phyloP scores from a whole-genome alignment of 2,888 invertebrate genomes.

The Eustalomyia histrio region DNA sequence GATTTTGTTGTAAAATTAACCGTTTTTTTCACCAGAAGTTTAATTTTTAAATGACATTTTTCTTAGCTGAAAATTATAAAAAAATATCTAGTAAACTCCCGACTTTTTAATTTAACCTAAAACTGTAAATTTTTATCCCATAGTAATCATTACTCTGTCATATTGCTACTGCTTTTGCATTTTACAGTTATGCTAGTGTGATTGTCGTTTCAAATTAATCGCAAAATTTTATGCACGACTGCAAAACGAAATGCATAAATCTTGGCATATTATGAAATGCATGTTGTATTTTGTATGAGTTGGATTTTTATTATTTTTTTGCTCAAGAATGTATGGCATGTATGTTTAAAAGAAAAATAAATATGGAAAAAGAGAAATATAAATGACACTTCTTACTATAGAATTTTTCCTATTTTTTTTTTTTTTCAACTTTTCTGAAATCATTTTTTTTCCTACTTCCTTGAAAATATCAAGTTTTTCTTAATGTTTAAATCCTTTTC shows the following conservation, averaged over 20 bases:
- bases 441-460: conserved; percentile 7
- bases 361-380: conserved; percentile 2
- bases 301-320: conserved; percentile 14
- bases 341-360: not conserved
- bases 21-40: no score
- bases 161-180: conserved; percentile 1
- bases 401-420: conserved; percentile 46
- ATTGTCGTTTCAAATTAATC: conserved; percentile 66
- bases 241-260: conserved; percentile 63
- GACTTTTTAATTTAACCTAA: no score
- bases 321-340: not conserved
- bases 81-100: no score
- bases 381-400: conserved; percentile 52
- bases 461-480: not conserved
- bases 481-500: not conserved
- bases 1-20: no score
- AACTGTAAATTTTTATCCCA: not conserved
- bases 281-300: conserved; percentile 41
- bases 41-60: no score
- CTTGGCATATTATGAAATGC: conserved; percentile 63
- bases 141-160: not conserved
- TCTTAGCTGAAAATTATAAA: no score
- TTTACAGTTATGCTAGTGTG: conserved; percentile 33
- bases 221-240: conserved; percentile 67
- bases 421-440: conserved; percentile 39